Conservation (phyloP, 2,113 vertebrate genomes). For the Kryptolebias marmoratus region DNA sequence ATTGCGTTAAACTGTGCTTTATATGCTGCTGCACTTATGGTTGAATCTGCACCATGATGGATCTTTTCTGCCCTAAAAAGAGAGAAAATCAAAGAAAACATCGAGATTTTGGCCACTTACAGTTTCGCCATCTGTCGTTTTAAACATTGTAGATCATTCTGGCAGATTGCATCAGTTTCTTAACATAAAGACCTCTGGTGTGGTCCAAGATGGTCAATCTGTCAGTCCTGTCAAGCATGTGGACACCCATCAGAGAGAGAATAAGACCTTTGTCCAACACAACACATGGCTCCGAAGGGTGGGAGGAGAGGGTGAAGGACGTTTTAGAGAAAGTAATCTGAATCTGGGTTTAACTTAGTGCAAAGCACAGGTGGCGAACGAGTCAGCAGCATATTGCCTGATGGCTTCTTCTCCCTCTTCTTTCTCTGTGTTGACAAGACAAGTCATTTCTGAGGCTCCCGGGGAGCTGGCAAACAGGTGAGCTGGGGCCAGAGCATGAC, state of each 20-base stretch:
- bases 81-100: neutral
- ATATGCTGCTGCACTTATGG: neutral
- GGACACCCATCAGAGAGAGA: slow-evolving; percentile 22
- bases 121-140: neutral
- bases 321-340: slow-evolving; percentile 23
- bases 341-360: slow-evolving; percentile 37
- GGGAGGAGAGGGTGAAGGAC: slow-evolving; percentile 30
- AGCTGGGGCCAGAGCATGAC: slow-evolving; percentile 39
- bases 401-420: slow-evolving; percentile 44
- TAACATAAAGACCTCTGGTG: neutral
- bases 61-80: neutral
- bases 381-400: slow-evolving; percentile 63
- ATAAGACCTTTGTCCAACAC: slow-evolving; percentile 2
- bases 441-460: slow-evolving; percentile 59
- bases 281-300: slow-evolving; percentile 9
- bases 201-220: neutral
- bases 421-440: slow-evolving; percentile 41
- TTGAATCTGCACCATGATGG: neutral
- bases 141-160: neutral
- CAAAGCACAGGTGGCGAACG: slow-evolving; percentile 61
- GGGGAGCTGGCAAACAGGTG: slow-evolving; percentile 58
- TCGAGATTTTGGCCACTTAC: neutral
- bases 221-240: neutral
- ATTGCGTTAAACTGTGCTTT: neutral
- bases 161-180: slow-evolving; percentile 3